A percentile compares a stretch with the other conserved stretches of the same genome.
phyloP scores from a whole-genome alignment of 2,888 invertebrate species.

The Teleogryllus oceanicus region DNA sequence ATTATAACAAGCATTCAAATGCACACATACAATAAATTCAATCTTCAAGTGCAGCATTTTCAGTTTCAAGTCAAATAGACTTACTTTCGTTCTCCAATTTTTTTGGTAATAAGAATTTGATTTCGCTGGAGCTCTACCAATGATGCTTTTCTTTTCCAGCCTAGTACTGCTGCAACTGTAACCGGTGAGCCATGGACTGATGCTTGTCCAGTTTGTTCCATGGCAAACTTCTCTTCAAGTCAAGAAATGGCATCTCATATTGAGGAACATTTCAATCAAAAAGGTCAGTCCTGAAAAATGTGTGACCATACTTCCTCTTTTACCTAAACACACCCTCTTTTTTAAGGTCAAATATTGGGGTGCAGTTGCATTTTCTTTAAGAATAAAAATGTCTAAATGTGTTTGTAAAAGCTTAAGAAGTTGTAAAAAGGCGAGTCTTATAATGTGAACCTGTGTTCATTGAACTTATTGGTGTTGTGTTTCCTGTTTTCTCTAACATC shows the following conservation, averaged over 20 bases:
- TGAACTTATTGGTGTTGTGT: too few species aligned
- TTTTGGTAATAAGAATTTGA: too few species aligned
- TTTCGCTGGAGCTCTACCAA: background rate
- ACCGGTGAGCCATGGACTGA: conserved; percentile 44
- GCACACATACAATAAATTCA: too few species aligned
- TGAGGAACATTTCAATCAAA: conserved; percentile 70
- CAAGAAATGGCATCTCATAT: conserved; percentile 68
- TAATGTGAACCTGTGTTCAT: too few species aligned
- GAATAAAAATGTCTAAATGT: background rate
- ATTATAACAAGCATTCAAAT: too few species aligned
- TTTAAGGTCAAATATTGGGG: background rate
- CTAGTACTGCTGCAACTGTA: conserved; percentile 24
- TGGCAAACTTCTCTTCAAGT: conserved; percentile 48
- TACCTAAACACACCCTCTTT: conserved; percentile 22
- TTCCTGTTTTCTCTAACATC: too few species aligned
- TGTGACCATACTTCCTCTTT: too few species aligned
- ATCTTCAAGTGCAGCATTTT: too few species aligned
- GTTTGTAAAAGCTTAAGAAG: background rate
- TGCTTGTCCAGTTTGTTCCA: conserved; percentile 50
- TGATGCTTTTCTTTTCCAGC: conserved; percentile 26
- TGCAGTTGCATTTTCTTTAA: background rate
- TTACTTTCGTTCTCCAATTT: too few species aligned
- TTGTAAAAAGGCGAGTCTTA: too few species aligned
- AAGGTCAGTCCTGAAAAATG: conserved; percentile 39
- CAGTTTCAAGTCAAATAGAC: too few species aligned